These are phyloP conservation scores for Cistogaster globosa DNA, from an alignment of 2,888 invertebrate genomes.

Conservation along the genomic window DNA sequence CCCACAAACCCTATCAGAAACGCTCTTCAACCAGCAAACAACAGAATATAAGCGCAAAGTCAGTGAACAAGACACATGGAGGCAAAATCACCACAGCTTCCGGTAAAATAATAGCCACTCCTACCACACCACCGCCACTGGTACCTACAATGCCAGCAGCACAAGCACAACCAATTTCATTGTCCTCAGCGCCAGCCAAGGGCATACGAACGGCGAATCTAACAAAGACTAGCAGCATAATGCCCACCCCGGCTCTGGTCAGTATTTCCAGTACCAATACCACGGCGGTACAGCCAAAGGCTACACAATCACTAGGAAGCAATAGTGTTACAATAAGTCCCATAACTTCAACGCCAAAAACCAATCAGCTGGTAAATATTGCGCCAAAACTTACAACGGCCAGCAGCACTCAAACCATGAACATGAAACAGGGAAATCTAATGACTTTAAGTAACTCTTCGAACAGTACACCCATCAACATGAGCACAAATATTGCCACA, in stretches of 20 bases:
- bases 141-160: conserved; percentile 75
- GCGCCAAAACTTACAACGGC: conserved; percentile 57
- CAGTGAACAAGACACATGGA: conserved; percentile 71
- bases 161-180: conserved; percentile 43
- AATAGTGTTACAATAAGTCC: conserved; percentile 58
- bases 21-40: conserved; percentile 69
- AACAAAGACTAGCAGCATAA: conserved; percentile 45
- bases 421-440: conserved; percentile 23
- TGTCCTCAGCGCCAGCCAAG: conserved; percentile 47
- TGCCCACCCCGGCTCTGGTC: conserved; percentile 79
- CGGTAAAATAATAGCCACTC: conserved; percentile 78
- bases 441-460: conserved; percentile 22
- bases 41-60: conserved; percentile 43
- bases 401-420: conserved; percentile 40
- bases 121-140: conserved; percentile 79
- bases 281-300: conserved; percentile 60
- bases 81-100: conserved; percentile 73
- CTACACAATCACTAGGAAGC: conserved; percentile 58
- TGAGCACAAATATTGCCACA: conserved; percentile 17
- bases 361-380: conserved; percentile 56
- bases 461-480: conserved; percentile 14
- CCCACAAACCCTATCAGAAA: conserved; percentile 79
- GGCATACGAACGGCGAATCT: conserved; percentile 68
- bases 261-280: conserved; percentile 77
- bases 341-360: conserved; percentile 24